Evolutionary conservation across 1,140 invertebrate genomes (phyloP).

Genomic region (Colletes gigas): DNA sequence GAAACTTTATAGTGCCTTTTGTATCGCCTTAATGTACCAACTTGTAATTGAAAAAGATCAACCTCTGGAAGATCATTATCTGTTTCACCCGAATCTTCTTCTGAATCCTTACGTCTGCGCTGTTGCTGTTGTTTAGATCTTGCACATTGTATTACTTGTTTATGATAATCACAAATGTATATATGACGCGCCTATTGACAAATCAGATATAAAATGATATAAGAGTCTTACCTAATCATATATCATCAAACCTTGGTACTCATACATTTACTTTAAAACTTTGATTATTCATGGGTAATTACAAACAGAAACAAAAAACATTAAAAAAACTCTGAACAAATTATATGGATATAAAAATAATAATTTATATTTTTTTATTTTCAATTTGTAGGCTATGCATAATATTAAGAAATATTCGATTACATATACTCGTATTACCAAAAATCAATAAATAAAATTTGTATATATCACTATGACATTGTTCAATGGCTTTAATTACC

Average conservation of each 20-base stretch:
- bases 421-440: neutral
- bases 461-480: neutral
- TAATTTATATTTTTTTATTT: neutral
- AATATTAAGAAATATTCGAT: neutral
- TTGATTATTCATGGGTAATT: neutral
- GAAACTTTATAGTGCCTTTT: conserved; percentile 96
- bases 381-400: neutral
- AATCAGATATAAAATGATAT: neutral
- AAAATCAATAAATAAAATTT: neutral
- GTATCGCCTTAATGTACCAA: conserved; percentile 95
- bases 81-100: conserved; percentile 94
- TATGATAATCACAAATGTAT: conserved; percentile 98
- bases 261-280: neutral
- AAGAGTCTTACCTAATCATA: neutral
- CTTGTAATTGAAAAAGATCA: conserved; percentile 95
- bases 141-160: conserved; percentile 96
- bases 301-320: neutral
- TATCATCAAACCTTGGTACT: conserved; percentile 1
- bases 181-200: conserved; percentile 91
- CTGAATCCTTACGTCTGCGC: conserved; percentile 93
- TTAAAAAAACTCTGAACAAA: neutral
- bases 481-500: neutral
- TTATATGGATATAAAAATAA: neutral
- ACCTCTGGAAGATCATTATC: conserved; percentile 95
- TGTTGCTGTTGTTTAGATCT: conserved; percentile 86